Evolutionary conservation across 1,140 invertebrate genomes (phyloP).

Genomic region (Branchinecta lynchi): DNA sequence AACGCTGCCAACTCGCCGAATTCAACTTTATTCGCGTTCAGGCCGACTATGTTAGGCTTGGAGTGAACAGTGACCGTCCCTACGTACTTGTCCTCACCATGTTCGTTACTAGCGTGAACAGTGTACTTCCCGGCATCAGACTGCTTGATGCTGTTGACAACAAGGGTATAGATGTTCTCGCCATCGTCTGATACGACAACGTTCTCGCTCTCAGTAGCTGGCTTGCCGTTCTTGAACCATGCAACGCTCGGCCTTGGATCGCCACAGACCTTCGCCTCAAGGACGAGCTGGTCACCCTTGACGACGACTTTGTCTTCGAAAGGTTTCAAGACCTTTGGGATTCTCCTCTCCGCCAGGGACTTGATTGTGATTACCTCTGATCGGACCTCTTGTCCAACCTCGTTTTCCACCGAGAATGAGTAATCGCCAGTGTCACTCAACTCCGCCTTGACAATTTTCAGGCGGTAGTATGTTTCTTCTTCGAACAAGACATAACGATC

Average conservation of each 20-base stretch:
- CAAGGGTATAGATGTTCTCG: slow-evolving; percentile 40
- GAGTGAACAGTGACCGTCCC: slow-evolving; percentile 50
- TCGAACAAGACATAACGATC: slow-evolving; percentile 45
- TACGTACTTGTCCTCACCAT: slow-evolving; percentile 33
- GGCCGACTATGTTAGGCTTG: slow-evolving; percentile 52
- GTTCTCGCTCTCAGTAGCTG: slow-evolving; percentile 22
- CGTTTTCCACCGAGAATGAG: slow-evolving; percentile 38
- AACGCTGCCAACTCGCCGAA: slow-evolving; percentile 55
- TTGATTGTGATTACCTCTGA: slow-evolving; percentile 51
- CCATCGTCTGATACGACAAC: slow-evolving; percentile 14
- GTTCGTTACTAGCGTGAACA: slow-evolving; percentile 38
- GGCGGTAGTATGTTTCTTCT: slow-evolving; percentile 51
- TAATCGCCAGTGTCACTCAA: slow-evolving; percentile 43
- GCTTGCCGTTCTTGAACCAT: slow-evolving; percentile 29
- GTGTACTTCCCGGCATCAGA: slow-evolving; percentile 38
- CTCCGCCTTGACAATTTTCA: slow-evolving; percentile 35
- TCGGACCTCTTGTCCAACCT: slow-evolving; percentile 39
- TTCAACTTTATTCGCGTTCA: slow-evolving; percentile 50
- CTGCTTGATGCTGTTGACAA: slow-evolving; percentile 26
- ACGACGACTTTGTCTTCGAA: slow-evolving; percentile 48
- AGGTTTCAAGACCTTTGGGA: slow-evolving; percentile 52
- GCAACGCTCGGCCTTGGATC: slow-evolving; percentile 39
- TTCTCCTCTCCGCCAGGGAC: slow-evolving; percentile 51
- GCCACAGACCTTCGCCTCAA: slow-evolving; percentile 58
- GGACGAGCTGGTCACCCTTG: slow-evolving; percentile 50